Base-by-base conservation (phyloP, 2,888 invertebrate species). In the Amphipoea oculea region DNA sequence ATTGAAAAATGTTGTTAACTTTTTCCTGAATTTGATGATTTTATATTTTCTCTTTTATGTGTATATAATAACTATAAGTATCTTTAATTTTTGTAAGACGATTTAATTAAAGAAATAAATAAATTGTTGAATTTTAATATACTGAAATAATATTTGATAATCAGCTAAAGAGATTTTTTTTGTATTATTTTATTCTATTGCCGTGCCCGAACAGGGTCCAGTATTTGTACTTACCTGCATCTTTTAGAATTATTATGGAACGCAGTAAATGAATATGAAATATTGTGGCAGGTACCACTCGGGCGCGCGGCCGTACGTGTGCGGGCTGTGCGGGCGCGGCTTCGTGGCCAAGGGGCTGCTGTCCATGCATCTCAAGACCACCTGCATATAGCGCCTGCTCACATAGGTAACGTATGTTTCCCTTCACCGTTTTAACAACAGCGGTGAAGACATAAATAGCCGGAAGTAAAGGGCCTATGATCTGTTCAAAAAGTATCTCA, bases 321-420 rank as follows among this genome's bases (percentile, higher is more conserved):
- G 98, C 92, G 95, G 93, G 81, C 94, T 97, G 86, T 98, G 98
- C 92, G 96, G 96, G 5, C 97, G 97, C 90, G 97, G 97, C 45
- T 98, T 97, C 93, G 97, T 97, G 48, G 97, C 97, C 83, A 97
- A 97, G 92, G 97, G 97, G 14, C 97, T 97, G 94, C 95, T 98
- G 73, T 97, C 97, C 89, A 97, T 97, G 95, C 98, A 98, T 87
- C 95, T 97, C 89, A 97, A 97, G 94, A 96, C 95, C 77, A 95
- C 96, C 78, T 97, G 97, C 92, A 95, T 96, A 74, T 95, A 94
- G 94, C 92, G 78, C 83, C 78, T 65, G 78, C 78, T 29, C 29
- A 20, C 48, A 12, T 11, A 76, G 83, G 80, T 80, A 68, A 76
- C 51, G 14, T 11, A 40, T 40, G 36, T 4, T 70, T 14, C 1